phyloP scores from a whole-genome alignment of 2,113 vertebrate species.

The Heloderma charlesbogerti region DNA sequence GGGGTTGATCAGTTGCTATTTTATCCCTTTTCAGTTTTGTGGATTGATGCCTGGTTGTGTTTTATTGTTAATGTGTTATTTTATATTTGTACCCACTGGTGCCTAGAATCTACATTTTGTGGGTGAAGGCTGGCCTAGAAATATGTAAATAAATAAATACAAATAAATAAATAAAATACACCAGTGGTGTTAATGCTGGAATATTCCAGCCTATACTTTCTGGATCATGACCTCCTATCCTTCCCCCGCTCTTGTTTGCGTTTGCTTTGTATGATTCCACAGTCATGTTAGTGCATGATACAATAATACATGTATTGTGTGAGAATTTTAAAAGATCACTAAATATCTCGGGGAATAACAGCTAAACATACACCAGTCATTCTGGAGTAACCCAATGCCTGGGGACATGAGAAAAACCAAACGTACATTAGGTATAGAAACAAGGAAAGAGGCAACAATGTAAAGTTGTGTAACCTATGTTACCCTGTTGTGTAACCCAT shows the following conservation, averaged over 20 bases:
- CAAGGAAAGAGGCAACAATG: neutral
- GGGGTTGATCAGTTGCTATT: too few relatives aligned
- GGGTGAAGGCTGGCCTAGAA: neutral
- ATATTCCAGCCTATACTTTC: neutral
- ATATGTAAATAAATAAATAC: neutral
- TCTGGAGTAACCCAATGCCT: neutral
- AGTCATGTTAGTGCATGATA: neutral
- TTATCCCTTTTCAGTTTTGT: too few relatives aligned
- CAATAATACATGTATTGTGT: neutral
- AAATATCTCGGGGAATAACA: neutral
- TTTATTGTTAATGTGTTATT: too few relatives aligned
- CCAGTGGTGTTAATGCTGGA: neutral
- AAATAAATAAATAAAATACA: neutral
- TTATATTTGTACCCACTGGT: too few relatives aligned
- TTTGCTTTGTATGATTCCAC: neutral
- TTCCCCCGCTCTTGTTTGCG: neutral
- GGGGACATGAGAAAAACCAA: neutral
- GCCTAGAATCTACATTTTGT: neutral
- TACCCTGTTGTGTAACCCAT: too few relatives aligned
- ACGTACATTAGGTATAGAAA: neutral
- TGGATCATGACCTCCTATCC: neutral
- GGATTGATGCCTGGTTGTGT: too few relatives aligned
- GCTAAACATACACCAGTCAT: neutral
- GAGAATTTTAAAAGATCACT: neutral
- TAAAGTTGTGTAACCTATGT: too few relatives aligned